A percentile compares a stretch with the other conserved stretches of the same genome.
Conservation (phyloP, 1,140 invertebrate genomes). For the Schlechtendalia chinensis region DNA sequence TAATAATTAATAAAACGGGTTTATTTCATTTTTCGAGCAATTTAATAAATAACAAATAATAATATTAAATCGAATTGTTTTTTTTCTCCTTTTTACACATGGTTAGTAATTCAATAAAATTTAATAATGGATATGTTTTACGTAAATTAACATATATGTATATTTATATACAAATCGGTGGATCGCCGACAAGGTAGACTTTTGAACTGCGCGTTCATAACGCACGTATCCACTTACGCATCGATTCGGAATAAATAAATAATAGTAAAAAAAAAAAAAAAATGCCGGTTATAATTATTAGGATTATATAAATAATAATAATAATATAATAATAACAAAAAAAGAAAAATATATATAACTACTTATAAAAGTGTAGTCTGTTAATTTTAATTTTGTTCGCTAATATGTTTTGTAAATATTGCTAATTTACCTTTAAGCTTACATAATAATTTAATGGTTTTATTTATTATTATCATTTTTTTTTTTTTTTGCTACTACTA, state of each 20-base stretch:
- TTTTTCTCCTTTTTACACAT: constrained; percentile 1
- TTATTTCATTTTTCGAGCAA: neutral
- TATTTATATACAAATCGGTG: constrained; percentile 1
- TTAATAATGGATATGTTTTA: constrained; percentile 30
- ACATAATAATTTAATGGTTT: constrained; percentile 17
- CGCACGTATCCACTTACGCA: neutral
- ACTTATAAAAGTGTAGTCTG: constrained; percentile 9
- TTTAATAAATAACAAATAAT: constrained; percentile 45
- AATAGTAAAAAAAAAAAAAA: neutral
- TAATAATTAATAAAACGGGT: neutral
- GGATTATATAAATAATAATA: constrained; percentile 37
- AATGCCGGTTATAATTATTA: constrained; percentile 5
- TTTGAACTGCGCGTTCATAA: neutral
- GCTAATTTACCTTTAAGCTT: neutral
- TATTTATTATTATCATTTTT: neutral
- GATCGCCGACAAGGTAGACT: neutral
- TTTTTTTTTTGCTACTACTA: too few relatives aligned
- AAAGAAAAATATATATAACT: constrained; percentile 7
- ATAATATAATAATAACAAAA: constrained; percentile 19
- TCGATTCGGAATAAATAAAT: neutral
- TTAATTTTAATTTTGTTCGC: constrained; percentile 46
- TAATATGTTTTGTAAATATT: constrained; percentile 16
- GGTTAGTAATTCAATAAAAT: neutral
- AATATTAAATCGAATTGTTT: neutral
- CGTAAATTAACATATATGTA: neutral